Evolutionary conservation across 2,113 vertebrate genomes (phyloP).

Genomic region (Edolisoma coerulescens): DNA sequence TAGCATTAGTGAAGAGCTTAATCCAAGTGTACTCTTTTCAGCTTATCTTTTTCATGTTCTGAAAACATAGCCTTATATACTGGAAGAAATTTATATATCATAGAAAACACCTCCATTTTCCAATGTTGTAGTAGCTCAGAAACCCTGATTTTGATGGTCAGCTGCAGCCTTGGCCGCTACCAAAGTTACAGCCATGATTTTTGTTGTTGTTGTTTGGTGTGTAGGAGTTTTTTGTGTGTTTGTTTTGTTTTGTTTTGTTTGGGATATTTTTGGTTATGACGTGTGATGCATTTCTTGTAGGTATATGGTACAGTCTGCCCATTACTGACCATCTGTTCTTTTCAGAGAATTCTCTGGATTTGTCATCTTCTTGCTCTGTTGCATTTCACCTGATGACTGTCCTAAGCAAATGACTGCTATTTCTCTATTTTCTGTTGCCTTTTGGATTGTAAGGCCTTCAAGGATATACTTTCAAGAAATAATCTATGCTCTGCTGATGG

Average conservation of each 20-base stretch:
- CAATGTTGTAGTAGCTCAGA: background rate
- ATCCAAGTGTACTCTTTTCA: background rate
- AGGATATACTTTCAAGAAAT: background rate
- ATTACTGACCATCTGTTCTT: background rate
- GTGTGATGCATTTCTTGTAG: background rate
- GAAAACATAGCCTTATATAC: background rate
- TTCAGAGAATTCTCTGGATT: background rate
- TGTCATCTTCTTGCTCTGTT: background rate
- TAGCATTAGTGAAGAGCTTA: background rate
- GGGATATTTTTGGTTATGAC: background rate
- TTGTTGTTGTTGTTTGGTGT: background rate
- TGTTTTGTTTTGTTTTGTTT: background rate
- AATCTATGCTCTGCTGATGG: background rate
- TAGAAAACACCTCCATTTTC: background rate
- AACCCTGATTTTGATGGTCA: background rate
- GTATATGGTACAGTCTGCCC: background rate
- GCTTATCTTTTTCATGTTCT: background rate
- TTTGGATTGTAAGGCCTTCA: background rate
- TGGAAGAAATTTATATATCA: background rate
- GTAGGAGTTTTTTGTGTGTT: background rate
- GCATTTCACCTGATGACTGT: background rate
- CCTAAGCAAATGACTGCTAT: background rate
- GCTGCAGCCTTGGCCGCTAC: background rate
- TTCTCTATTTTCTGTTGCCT: background rate
- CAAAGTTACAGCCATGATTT: background rate